phyloP scores from a whole-genome alignment of 2,888 invertebrate genomes.

The Campopleginae sp. region DNA sequence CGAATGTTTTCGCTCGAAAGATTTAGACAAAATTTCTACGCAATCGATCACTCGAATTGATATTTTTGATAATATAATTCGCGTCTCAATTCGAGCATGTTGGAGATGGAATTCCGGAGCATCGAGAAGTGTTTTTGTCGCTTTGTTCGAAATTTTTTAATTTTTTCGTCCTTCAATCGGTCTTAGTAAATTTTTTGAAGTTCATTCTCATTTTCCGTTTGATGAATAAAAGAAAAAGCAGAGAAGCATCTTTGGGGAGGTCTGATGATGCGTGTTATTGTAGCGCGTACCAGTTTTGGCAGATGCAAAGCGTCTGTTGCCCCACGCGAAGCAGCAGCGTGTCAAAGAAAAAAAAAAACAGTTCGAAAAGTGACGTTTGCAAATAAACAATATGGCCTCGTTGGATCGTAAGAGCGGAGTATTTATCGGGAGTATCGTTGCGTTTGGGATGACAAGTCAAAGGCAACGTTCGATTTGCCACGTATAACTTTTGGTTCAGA shows the following conservation, averaged over 20 bases:
- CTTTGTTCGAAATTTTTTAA: too few species aligned
- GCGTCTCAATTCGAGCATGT: not conserved
- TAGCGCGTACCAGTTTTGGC: not conserved
- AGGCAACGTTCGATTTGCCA: not conserved
- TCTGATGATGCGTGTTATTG: not conserved
- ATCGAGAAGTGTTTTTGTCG: not conserved
- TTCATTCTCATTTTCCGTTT: not conserved
- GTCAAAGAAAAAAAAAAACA: not conserved
- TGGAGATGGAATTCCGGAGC: not conserved
- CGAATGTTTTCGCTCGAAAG: not conserved
- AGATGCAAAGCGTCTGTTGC: slow-evolving; percentile 15
- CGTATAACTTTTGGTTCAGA: not conserved
- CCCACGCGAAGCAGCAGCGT: slow-evolving; percentile 6
- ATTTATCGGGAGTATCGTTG: not conserved
- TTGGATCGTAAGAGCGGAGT: not conserved
- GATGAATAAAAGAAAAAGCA: not conserved
- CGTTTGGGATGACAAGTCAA: not conserved
- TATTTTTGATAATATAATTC: not conserved
- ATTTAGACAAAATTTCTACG: not conserved
- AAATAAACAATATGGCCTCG: slow-evolving; percentile 11
- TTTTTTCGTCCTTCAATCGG: too few species aligned
- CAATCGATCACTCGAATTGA: not conserved
- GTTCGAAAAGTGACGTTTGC: not conserved
- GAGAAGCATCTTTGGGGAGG: not conserved
- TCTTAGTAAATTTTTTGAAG: not conserved